A percentile compares a stretch with the other conserved stretches of the same genome.
phyloP scores from a whole-genome alignment of 2,113 vertebrate genomes.

The Labeo catla region DNA sequence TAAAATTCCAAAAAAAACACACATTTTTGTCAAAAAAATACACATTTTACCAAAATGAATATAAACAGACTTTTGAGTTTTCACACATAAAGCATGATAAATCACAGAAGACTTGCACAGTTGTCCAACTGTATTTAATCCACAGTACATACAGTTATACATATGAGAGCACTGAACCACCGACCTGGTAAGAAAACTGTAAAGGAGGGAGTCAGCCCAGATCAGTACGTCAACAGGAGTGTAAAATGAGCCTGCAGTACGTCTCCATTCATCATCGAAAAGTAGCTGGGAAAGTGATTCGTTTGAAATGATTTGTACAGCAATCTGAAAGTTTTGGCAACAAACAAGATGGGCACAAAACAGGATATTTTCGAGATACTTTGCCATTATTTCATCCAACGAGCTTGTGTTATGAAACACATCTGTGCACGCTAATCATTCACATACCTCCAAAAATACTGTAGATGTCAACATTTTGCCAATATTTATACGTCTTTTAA shows the following conservation, averaged over 20 bases:
- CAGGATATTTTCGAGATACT: not conserved
- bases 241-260: slow-evolving; percentile 53
- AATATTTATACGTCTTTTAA: not conserved
- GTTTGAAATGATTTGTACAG: not conserved
- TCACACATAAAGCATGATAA: not conserved
- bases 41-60: no score
- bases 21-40: no score
- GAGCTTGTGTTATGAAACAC: slow-evolving; percentile 20
- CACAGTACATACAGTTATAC: slow-evolving; percentile 80
- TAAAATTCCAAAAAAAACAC: no score
- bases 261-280: slow-evolving; percentile 54
- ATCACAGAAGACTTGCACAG: slow-evolving; percentile 65
- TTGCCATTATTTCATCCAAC: slow-evolving; percentile 45
- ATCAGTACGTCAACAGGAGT: slow-evolving; percentile 1
- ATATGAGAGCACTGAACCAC: slow-evolving; percentile 79
- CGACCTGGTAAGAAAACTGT: slow-evolving; percentile 71
- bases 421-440: not conserved
- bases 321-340: not conserved
- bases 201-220: slow-evolving; percentile 27
- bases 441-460: not conserved
- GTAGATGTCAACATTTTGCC: slow-evolving; percentile 55
- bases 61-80: no score
- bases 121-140: slow-evolving; percentile 84
- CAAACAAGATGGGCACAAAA: slow-evolving; percentile 13
- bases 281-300: slow-evolving; percentile 44